Evolutionary conservation across 2,113 vertebrate species (phyloP), one percentile per base, ranked within the genome.

Genomic region (Galeopterus variegatus): DNA sequence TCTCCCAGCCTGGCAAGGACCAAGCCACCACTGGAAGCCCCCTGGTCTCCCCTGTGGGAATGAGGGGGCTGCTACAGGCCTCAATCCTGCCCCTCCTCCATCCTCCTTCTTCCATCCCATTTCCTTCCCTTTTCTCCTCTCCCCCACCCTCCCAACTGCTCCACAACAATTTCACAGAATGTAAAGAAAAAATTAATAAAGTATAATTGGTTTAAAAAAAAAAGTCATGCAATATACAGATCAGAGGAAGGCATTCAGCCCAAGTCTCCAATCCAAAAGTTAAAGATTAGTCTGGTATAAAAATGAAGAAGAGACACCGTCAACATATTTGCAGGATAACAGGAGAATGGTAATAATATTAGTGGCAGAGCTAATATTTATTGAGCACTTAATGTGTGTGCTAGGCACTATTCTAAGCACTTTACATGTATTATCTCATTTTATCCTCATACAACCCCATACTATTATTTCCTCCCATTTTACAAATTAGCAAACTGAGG

Each of bases 401-500:
- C 69, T 75, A 72, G 45, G 81, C 45, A 13, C 83, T 62, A 6
- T 45, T 92, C 36, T 65, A 75, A 80, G 69, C 36, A 77, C 75
- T 73, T 52, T 24, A 10, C 5, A 24, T 1, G 6, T 10, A 13
- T 48, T n/a, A 67, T 79, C 31, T 94, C 75, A 86, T 80, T 72
- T 89, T 62, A 73, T 64, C 9, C 33, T 70, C 75, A n/a, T 23
- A 17, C 13, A n/a, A 15, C 6, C 33, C 64, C 14, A 58, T 69
- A 33, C 17, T 10, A 31, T 33, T 41, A 76, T 26, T 62, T 52
- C 31, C 8, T 17, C 26, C 14, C 1, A 52, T 41, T 82, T 36
- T 56, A 73, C 48, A 96, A 88, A 76, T 33, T 58, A 56, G 81
- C n/a, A 76, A 95, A 60, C 33, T 8, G 36, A 80, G 70, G 67